These are phyloP conservation scores for Scleropages formosus DNA, from an alignment of 2,797 vertebrate species.

Conservation along the genomic window DNA sequence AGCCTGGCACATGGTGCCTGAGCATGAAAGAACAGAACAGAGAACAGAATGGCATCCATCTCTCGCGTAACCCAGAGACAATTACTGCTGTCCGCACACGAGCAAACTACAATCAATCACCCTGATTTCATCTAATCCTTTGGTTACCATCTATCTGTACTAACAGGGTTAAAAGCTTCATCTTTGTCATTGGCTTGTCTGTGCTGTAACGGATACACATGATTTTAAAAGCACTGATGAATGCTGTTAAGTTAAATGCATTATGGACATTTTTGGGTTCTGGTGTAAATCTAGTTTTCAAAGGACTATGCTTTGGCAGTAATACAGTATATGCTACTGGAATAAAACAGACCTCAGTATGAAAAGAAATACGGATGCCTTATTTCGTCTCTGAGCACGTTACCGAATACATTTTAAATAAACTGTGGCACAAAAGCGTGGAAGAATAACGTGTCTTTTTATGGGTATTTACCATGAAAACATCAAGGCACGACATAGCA, in stretches of 20 bases:
- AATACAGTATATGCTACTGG: background rate
- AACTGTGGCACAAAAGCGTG: too few species aligned
- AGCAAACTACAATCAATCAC: conserved; percentile 34
- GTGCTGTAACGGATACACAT: conserved; percentile 19
- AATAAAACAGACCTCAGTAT: background rate
- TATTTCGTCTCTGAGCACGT: background rate
- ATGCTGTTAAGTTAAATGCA: conserved; percentile 24
- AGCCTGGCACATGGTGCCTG: conserved; percentile 58
- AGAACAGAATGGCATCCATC: conserved; percentile 71
- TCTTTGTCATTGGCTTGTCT: conserved; percentile 10
- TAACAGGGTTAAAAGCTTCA: conserved; percentile 35
- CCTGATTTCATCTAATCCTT: conserved; percentile 35
- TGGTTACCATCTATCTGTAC: conserved; percentile 31
- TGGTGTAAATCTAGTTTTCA: conserved; percentile 25
- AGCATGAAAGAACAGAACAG: conserved; percentile 71
- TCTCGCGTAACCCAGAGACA: conserved; percentile 45
- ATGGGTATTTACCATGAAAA: too few species aligned
- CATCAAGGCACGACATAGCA: background rate
- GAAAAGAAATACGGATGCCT: background rate
- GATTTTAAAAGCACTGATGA: conserved; percentile 16
- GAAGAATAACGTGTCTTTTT: too few species aligned
- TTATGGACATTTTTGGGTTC: conserved; percentile 15
- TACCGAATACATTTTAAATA: background rate
- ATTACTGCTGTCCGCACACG: conserved; percentile 44
- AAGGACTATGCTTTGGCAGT: background rate